These are phyloP conservation scores for Hydroisotoma schaefferi DNA, from an alignment of 2,888 invertebrate species.

Conservation along the genomic window DNA sequence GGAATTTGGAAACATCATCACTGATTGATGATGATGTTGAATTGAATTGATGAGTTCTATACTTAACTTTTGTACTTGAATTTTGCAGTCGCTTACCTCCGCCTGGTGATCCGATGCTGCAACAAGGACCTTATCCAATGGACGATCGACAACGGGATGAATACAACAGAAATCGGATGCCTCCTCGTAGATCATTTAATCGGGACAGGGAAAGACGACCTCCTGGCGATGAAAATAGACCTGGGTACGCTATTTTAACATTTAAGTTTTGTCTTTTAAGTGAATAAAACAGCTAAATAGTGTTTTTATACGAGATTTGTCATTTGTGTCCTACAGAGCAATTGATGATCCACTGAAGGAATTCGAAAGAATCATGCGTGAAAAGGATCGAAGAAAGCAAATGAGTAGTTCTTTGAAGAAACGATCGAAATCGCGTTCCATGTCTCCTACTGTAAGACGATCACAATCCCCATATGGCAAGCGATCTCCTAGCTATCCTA, in stretches of 20 bases:
- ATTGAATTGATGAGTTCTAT: neutral
- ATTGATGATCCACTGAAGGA: conserved; percentile 83
- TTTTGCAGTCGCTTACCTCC: neutral
- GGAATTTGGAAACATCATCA: neutral
- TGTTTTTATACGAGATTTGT: neutral
- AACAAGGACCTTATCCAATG: conserved; percentile 7
- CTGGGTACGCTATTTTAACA: conserved; percentile 12
- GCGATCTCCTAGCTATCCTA: conserved; percentile 50
- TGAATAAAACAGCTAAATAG: neutral
- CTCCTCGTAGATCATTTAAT: conserved; percentile 25
- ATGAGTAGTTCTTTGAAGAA: conserved; percentile 19
- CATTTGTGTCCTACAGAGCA: conserved; percentile 56
- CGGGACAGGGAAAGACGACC: conserved; percentile 25
- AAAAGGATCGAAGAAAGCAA: conserved; percentile 68
- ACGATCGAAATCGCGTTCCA: conserved; percentile 53
- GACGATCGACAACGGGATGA: conserved; percentile 3
- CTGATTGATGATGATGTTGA: neutral
- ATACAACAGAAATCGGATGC: conserved; percentile 7
- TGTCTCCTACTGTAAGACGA: conserved; percentile 49
- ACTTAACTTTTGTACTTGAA: neutral
- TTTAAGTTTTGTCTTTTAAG: neutral
- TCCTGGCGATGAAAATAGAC: conserved; percentile 20
- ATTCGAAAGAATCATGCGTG: conserved; percentile 78
- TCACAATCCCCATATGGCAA: conserved; percentile 43
- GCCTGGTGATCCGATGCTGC: neutral